Conservation (phyloP, 2,113 vertebrate genomes). For the Lasiurus borealis region DNA sequence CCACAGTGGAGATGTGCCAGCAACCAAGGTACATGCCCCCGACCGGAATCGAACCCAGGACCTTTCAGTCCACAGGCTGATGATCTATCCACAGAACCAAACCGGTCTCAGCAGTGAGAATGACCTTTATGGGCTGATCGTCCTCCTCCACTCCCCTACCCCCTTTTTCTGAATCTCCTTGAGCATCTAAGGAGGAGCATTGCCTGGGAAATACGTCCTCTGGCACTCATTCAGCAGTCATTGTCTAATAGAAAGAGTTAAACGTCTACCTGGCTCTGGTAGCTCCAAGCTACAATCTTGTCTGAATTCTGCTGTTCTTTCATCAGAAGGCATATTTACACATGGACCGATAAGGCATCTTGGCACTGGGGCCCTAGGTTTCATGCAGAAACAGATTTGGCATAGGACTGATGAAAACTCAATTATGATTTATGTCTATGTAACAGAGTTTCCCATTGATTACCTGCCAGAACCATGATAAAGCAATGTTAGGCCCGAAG, state of each 20-base stretch:
- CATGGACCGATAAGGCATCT: conserved; percentile 83
- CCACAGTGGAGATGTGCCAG: too few species aligned
- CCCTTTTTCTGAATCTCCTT: neutral
- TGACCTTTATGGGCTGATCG: neutral
- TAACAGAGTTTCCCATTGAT: conserved; percentile 89
- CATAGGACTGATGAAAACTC: conserved; percentile 86
- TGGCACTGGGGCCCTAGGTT: conserved; percentile 81
- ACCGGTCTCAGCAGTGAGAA: too few species aligned
- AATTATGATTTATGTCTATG: conserved; percentile 91
- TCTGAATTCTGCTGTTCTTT: conserved; percentile 70
- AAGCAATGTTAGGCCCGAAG: conserved; percentile 87
- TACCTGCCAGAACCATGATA: conserved; percentile 88
- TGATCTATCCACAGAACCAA: too few species aligned
- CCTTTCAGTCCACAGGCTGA: too few species aligned
- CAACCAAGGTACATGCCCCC: too few species aligned
- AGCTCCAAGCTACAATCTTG: conserved; percentile 40
- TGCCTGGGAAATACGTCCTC: neutral
- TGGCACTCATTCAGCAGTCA: neutral
- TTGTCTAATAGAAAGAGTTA: conserved; percentile 61
- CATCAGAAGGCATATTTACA: conserved; percentile 84
- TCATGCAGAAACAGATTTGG: conserved; percentile 85
- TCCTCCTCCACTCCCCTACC: neutral
- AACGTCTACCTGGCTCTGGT: conserved; percentile 62
- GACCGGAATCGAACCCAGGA: too few species aligned
- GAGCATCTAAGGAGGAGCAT: neutral